phyloP scores from a whole-genome alignment of 2,888 invertebrate species.

The Temnothorax unifasciatus region DNA sequence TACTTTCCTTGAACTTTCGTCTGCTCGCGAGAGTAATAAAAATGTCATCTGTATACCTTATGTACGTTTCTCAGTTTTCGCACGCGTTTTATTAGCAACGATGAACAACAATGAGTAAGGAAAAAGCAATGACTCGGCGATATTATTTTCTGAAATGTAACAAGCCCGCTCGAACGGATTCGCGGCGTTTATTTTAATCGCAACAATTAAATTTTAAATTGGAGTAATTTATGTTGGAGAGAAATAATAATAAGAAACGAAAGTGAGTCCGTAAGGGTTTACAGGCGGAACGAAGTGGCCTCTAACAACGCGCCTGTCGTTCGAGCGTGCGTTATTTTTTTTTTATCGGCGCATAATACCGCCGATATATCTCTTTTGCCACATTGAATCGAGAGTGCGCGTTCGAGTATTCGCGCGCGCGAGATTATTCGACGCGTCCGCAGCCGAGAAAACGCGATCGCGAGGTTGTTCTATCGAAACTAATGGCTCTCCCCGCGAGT shows the following conservation, averaged over 20 bases:
- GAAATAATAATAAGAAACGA: slow-evolving; percentile 43
- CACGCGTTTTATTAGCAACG: not conserved
- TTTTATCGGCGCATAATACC: not conserved
- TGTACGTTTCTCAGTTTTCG: not conserved
- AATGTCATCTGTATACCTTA: not conserved
- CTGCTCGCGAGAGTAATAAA: not conserved
- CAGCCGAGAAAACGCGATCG: slow-evolving; percentile 44
- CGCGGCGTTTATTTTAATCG: not conserved
- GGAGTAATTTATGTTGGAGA: slow-evolving; percentile 19
- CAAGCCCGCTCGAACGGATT: not conserved
- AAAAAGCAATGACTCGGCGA: not conserved
- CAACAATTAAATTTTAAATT: slow-evolving; percentile 38
- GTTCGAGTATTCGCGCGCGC: not conserved
- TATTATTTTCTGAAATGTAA: slow-evolving; percentile 18
- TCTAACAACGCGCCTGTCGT: slow-evolving; percentile 11
- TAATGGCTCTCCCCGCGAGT: slow-evolving; percentile 20
- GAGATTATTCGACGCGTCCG: slow-evolving; percentile 18
- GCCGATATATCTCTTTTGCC: not conserved
- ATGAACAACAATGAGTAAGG: not conserved
- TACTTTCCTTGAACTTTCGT: not conserved
- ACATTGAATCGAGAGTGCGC: not conserved
- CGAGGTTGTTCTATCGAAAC: slow-evolving; percentile 44
- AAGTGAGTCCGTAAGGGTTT: slow-evolving; percentile 36
- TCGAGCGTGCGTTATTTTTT: slow-evolving; percentile 9
- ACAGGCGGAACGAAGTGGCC: slow-evolving; percentile 46